phyloP scores from a whole-genome alignment of 1,140 invertebrate species.

The Arion vulgaris region DNA sequence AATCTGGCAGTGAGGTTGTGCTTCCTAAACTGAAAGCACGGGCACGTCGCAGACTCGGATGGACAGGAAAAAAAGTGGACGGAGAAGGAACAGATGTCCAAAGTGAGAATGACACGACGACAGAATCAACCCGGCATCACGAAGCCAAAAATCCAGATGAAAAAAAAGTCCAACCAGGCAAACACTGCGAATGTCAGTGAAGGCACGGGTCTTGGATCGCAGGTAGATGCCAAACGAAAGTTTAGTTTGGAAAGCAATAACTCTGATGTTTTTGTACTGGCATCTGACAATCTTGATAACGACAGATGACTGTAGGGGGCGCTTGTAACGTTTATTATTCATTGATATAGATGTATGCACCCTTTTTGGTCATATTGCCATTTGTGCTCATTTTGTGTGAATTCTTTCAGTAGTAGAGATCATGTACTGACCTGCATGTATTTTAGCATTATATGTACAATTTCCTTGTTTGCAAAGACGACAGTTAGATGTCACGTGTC shows the following conservation, averaged over 20 bases:
- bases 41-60: slow-evolving; percentile 19
- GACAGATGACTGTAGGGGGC: slow-evolving; percentile 16
- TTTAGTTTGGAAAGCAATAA: not conserved
- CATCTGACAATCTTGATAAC: slow-evolving; percentile 28
- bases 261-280: slow-evolving; percentile 39
- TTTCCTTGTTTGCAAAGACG: not conserved
- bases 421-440: not conserved
- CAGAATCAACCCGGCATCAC: not conserved
- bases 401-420: not conserved
- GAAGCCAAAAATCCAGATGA: not conserved
- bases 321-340: not conserved
- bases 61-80: slow-evolving; percentile 39
- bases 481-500: too few species aligned
- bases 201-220: not conserved
- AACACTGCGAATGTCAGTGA: slow-evolving; percentile 36
- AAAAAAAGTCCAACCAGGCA: slow-evolving; percentile 38
- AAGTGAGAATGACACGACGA: slow-evolving; percentile 15
- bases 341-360: not conserved
- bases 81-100: slow-evolving; percentile 23
- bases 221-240: not conserved
- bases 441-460: not conserved
- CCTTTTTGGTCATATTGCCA: not conserved
- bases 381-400: not conserved
- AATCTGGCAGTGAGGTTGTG: slow-evolving; percentile 29
- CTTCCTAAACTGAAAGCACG: slow-evolving; percentile 35